Evolutionary conservation across 2,888 invertebrate genomes (phyloP), one percentile per base, ranked within the genome.

Genomic region (Macropis europaea): DNA sequence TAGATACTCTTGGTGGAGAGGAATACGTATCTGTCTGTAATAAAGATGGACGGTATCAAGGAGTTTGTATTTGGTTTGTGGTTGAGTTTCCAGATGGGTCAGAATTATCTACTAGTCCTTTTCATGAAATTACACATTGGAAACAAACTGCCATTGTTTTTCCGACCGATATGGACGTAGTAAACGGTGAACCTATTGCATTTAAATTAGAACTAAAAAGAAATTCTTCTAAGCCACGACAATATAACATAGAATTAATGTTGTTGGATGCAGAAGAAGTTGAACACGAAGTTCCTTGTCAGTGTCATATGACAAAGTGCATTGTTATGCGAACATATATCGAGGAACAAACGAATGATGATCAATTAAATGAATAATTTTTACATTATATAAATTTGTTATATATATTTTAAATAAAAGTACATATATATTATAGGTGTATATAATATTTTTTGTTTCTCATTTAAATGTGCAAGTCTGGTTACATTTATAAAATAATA

Each of bases 51-150:
- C 90, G 90, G 64, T 95, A 93, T 86, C 94, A 95, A 90, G 95
- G 95, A 0, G 89, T 96, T 53, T 95, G 95, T 85, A 90, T 96
- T 48, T 97, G 97, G 96, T 97, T 97, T 88, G 93, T 93, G 9
- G 95, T 95, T 76, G 90, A 91, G 48, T 97, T 97, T 88, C 95
- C 95, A 2, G 89, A 91, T 72, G 77, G 88, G 24, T 84, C 89
- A 40, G 82, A 88, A 32, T 87, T 93, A 36, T 93, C 93, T 3
- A 94, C 94, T 1, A 90, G 92, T 54, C 94, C 95, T 0, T 87
- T 83, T 22, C 89, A 90, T 54, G 90, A 91, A 52, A 82, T 90
- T 45, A 95, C 95, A 1, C 95, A 95, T 86, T 95, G 95, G 95
- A 94, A 94, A 85, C 95, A 95, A 89, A 94, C 94, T 0, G 91